Percentiles rank a stretch among this genome's conserved stretches.
Conservation (phyloP, 2,797 vertebrate genomes). For the Bovichtus variegatus region DNA sequence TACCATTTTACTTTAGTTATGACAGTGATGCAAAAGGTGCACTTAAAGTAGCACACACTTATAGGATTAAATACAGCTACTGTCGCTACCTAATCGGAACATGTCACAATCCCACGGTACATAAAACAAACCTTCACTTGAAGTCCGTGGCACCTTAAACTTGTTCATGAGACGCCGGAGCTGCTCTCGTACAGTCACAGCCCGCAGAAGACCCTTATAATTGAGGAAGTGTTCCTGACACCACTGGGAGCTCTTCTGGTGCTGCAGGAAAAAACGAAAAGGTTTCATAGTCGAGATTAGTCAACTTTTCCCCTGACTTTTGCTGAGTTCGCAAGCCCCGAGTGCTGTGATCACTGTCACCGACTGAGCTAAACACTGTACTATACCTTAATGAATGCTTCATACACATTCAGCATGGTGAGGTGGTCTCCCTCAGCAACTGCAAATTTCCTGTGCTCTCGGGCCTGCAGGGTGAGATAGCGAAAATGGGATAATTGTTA, state of each 20-base stretch:
- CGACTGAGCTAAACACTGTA: not conserved
- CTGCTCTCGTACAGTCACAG: constrained; percentile 94
- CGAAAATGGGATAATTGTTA: constrained; percentile 40
- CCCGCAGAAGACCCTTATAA: constrained; percentile 96
- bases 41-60: not conserved
- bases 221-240: constrained; percentile 98
- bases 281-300: not conserved
- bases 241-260: constrained; percentile 98
- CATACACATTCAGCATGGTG: constrained; percentile 98
- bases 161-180: constrained; percentile 96
- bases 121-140: constrained; percentile 91
- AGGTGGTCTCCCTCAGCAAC: constrained; percentile 98
- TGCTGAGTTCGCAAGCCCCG: not conserved
- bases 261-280: constrained; percentile 80
- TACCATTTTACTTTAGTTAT: not conserved
- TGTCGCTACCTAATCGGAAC: not conserved
- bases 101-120: not conserved
- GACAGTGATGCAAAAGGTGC: not conserved
- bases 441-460: constrained; percentile 96
- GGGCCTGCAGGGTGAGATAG: constrained; percentile 83
- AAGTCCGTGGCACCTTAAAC: constrained; percentile 95
- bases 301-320: constrained; percentile 10
- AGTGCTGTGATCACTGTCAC: constrained; percentile 16
- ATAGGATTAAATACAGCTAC: not conserved
- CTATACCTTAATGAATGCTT: constrained; percentile 96